Evolutionary conservation across 2,888 invertebrate species (phyloP), one percentile per base, ranked within the genome.

Genomic region (Pheosia tremula): DNA sequence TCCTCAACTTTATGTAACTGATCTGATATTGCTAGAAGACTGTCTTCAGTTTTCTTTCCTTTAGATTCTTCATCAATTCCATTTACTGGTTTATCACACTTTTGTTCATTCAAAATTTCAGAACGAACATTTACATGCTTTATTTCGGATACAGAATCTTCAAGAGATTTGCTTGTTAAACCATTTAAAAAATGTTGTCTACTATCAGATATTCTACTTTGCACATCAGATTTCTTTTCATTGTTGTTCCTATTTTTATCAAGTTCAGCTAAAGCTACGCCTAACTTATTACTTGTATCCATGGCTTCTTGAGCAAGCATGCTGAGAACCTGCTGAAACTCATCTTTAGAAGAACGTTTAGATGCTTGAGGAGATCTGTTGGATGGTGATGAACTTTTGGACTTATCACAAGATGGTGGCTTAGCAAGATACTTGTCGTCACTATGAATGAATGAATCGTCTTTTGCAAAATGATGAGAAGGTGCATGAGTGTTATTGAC

Each of bases 291-390:
- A 80, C 96, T 96, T 55, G 96, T 96, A 80, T 96, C 96, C 89
- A 96, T 95, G 11, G 97, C 96, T 93, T 97, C 97, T 80, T 95
- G 95, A 10, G 96, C 96, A 64, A 97, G 94, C 82, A 96, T 95
- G 75, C 96, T 95, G 58, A 97, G 89, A 49, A 97, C 95, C 80
- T 97, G 96, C 83, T 97, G 96, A 83, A 97, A 87, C 87, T 92
- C 89, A 84, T 94, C 90, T 85, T 91, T 87, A 66, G 92, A 87
- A 80, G 89, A 87, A 77, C 89, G 83, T 84, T 93, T 88, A 71
- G 88, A 82, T 87, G 93, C 74, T 90, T 94, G 77, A 83, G 95
- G 81, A 89, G 95, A 93, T 69, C 94, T 93, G 74, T 94, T 90
- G 70, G 95, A 95, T 86, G 95, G 94, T 56, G 95, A 95, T 79